Evolutionary conservation across 1,140 invertebrate species (phyloP).

Genomic region (Megalopta genalis): DNA sequence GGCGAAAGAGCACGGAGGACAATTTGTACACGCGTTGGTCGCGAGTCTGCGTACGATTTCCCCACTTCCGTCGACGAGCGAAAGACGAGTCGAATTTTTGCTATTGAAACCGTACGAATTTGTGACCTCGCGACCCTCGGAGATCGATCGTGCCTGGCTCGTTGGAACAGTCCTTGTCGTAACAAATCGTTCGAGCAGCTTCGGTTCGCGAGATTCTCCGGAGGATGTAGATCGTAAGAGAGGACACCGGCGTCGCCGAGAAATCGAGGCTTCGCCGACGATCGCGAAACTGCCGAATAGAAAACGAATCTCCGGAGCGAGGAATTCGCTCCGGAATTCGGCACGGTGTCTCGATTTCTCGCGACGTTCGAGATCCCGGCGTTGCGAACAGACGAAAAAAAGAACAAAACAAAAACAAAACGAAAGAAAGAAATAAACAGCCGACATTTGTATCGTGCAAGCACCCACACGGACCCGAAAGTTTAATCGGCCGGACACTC

Average conservation of each 20-base stretch:
- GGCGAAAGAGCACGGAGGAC: no score
- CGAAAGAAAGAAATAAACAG: no score
- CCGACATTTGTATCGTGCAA: constrained; percentile 2
- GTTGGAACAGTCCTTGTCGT: not conserved
- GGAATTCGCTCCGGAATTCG: not conserved
- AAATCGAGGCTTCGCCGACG: not conserved
- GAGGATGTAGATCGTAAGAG: constrained; percentile 2
- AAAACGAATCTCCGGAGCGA: no score
- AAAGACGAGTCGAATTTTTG: no score
- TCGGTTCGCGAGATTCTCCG: constrained; percentile 21
- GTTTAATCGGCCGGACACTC: constrained; percentile 36
- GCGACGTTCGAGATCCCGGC: not conserved
- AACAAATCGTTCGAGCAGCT: not conserved
- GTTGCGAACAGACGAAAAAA: not conserved
- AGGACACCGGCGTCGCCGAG: not conserved
- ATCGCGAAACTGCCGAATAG: no score
- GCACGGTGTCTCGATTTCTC: not conserved
- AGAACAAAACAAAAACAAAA: no score
- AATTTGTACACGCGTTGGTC: no score
- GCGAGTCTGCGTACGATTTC: no score
- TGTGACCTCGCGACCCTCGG: no score
- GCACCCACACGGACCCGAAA: constrained; percentile 13
- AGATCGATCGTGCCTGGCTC: no score
- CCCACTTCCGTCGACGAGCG: no score
- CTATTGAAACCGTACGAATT: no score